A percentile compares a stretch with the other conserved stretches of the same genome.
Evolutionary conservation across 1,140 invertebrate genomes (phyloP).

Genomic region (Protaetia brevitarsis): DNA sequence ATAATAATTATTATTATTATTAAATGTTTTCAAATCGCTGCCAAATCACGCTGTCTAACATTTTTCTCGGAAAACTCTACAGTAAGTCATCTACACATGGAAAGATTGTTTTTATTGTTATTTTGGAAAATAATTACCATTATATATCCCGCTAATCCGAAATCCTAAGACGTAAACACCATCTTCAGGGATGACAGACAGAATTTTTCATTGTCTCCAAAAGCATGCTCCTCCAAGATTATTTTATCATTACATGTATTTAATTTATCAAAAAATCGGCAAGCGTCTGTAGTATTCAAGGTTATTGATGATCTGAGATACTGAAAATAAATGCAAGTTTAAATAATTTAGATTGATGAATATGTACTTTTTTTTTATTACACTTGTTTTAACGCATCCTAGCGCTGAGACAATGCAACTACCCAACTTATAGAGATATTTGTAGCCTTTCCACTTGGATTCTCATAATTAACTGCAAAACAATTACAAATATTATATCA

Average conservation of each 20-base stretch:
- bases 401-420: slow-evolving; percentile 42
- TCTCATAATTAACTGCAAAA: slow-evolving; percentile 45
- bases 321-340: slow-evolving; percentile 20
- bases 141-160: slow-evolving; percentile 30
- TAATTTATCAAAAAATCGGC: slow-evolving; percentile 20
- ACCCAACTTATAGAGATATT: slow-evolving; percentile 40
- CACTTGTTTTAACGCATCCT: slow-evolving; percentile 35
- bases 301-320: slow-evolving; percentile 23
- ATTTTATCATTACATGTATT: slow-evolving; percentile 42
- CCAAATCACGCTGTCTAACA: no score
- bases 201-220: slow-evolving; percentile 29
- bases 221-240: slow-evolving; percentile 33
- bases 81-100: no score
- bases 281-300: slow-evolving; percentile 22
- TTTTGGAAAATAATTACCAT: no score
- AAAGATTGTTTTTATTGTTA: no score
- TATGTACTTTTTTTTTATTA: slow-evolving; percentile 33
- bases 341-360: not conserved
- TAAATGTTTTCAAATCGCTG: no score
- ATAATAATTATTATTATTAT: no score
- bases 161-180: slow-evolving; percentile 57
- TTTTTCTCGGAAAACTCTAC: no score
- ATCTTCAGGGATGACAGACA: slow-evolving; percentile 50
- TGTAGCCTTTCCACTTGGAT: slow-evolving; percentile 31
- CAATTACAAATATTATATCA: slow-evolving; percentile 26